A percentile compares a stretch with the other conserved stretches of the same genome.
phyloP scores from a whole-genome alignment of 2,888 invertebrate genomes.

The Drosophila helvetica region DNA sequence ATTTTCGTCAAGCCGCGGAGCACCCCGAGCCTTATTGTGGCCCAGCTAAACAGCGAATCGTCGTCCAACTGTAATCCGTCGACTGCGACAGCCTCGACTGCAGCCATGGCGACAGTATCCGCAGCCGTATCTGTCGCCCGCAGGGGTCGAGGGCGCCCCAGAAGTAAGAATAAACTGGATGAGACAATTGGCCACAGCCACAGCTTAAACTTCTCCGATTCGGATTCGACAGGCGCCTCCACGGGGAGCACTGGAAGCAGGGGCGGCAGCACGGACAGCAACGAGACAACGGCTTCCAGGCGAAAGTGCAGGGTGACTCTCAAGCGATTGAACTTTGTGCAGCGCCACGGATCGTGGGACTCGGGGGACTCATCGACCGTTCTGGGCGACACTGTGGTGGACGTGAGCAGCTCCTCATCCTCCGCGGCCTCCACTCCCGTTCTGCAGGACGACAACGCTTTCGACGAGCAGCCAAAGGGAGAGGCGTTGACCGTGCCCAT shows the following conservation, averaged over 20 bases:
- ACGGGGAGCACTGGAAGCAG: slow-evolving; percentile 1
- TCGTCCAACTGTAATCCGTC: slow-evolving; percentile 5
- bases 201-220: slow-evolving; percentile 55
- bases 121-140: slow-evolving; percentile 26
- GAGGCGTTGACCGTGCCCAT: neutral
- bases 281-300: neutral
- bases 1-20: slow-evolving; percentile 68
- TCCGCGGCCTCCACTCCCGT: slow-evolving; percentile 13
- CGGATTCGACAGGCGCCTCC: slow-evolving; percentile 50
- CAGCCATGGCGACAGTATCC: neutral
- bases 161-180: slow-evolving; percentile 39
- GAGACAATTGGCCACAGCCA: slow-evolving; percentile 1
- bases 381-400: slow-evolving; percentile 17
- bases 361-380: slow-evolving; percentile 23
- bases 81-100: neutral
- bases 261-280: slow-evolving; percentile 3
- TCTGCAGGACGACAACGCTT: slow-evolving; percentile 33
- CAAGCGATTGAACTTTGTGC: slow-evolving; percentile 58
- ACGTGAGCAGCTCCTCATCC: slow-evolving; percentile 7
- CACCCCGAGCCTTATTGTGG: slow-evolving; percentile 73
- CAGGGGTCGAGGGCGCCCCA: slow-evolving; percentile 71
- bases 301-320: slow-evolving; percentile 61
- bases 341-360: slow-evolving; percentile 45
- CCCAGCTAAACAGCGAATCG: slow-evolving; percentile 75
- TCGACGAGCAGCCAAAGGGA: slow-evolving; percentile 19